These are phyloP conservation scores for Aythya baeri DNA, from an alignment of 2,113 vertebrate species.

Conservation along the genomic window DNA sequence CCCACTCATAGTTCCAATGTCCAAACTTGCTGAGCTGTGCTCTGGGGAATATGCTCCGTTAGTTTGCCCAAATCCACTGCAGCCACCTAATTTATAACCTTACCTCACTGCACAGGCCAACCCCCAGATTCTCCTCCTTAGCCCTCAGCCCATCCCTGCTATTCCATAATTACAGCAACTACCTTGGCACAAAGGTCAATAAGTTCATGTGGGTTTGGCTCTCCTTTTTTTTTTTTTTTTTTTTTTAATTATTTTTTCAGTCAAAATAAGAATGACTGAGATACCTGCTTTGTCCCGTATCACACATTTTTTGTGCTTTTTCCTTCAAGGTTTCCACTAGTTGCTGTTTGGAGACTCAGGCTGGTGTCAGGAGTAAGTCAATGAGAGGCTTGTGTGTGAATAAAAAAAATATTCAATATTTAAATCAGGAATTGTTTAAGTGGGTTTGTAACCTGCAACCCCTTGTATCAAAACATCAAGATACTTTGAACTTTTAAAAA, in stretches of 20 bases:
- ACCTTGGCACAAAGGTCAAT: not conserved
- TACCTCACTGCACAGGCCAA: constrained; percentile 29
- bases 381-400: not conserved
- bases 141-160: not conserved
- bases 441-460: not conserved
- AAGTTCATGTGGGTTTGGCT: not conserved
- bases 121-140: constrained; percentile 22
- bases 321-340: not conserved
- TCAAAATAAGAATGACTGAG: not conserved
- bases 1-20: constrained; percentile 83
- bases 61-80: not conserved
- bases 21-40: not conserved
- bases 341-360: not conserved
- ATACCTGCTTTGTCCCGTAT: not conserved
- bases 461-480: not conserved
- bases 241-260: not conserved
- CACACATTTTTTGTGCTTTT: not conserved
- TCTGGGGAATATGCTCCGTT: not conserved
- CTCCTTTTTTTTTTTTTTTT: not conserved
- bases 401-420: not conserved
- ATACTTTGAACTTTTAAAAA: not conserved
- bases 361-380: not conserved
- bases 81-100: constrained; percentile 66
- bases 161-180: constrained; percentile 23
- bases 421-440: not conserved